Evolutionary conservation across 2,797 vertebrate species (phyloP), one percentile per base, ranked within the genome.

Genomic region (Rhabdophis nuchalis): DNA sequence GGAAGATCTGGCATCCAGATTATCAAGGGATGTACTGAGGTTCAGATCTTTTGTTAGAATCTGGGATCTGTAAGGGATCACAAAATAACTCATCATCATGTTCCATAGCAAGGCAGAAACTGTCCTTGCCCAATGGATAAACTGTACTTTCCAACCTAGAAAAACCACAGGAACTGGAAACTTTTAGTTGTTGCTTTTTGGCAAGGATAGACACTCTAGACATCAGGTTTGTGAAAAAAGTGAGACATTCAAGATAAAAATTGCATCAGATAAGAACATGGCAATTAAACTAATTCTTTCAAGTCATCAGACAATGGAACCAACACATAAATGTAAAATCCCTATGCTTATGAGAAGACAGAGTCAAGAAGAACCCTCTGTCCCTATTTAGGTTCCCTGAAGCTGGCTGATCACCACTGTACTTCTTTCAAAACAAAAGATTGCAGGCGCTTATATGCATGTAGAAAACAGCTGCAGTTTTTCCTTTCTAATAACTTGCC

Each of bases 401-500:
- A 54, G 58, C 27, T 68, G 16, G 54, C 29, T 12, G 54, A 25
- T 20, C 29, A 46, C 56, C 53, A 77, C 2, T 87, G 61, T 46
- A 27, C 1, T 54, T 87, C 41, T 54, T 82, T 60, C n/a, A 90
- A 57, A 90, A 32, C 13, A 50, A 29, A 68, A 20, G 20, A 16
- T 1, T 23, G 46, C n/a, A 36, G 1, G 25, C n/a, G 5, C 8
- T 25, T 5, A 18, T 90, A 41, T 6, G 9, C 41, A 32, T 41
- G n/a, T 16, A 56, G 32, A 93, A 86, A 61, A 87, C 16, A 54
- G 41, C 16, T 41, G 52, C 64, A 87, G 27, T 3, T 16, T 32
- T 68, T 0, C 0, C 6, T 52, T 23, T 85, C 54, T 23, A 60
- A 25, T 11, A 12, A 92, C 96, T 36, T 97, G 99, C 99, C 98